These are phyloP conservation scores for Hydrochoerus hydrochaeris DNA, from an alignment of 2,113 vertebrate genomes.

Conservation along the genomic window DNA sequence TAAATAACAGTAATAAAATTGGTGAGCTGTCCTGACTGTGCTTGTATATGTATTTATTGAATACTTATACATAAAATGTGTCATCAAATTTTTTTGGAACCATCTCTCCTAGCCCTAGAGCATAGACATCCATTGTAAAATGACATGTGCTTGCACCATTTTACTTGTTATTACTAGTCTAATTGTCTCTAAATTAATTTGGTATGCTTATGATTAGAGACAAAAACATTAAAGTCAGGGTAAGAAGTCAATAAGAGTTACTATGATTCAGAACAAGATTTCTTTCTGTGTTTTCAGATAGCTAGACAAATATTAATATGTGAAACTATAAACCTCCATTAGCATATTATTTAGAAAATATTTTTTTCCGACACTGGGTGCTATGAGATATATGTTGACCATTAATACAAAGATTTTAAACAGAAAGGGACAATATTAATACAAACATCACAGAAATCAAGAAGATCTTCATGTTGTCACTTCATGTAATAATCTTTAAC, in stretches of 20 bases:
- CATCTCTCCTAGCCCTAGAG: background rate
- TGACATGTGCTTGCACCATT: background rate
- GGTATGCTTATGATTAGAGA: background rate
- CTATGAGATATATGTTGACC: background rate
- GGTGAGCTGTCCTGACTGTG: background rate
- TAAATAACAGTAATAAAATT: background rate
- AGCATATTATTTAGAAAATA: background rate
- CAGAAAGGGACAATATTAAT: background rate
- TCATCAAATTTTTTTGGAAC: background rate
- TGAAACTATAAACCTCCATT: background rate
- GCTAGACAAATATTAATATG: constrained; percentile 1
- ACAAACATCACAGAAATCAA: constrained; percentile 3
- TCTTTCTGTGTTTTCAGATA: background rate
- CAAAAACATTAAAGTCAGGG: background rate
- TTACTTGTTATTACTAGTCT: background rate
- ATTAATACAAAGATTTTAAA: background rate
- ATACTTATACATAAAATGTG: background rate
- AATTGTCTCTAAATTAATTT: background rate
- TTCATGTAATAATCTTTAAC: background rate
- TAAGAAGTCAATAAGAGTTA: background rate
- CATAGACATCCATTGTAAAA: background rate
- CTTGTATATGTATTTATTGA: constrained; percentile 20
- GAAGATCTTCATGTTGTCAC: background rate
- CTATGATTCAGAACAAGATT: background rate
- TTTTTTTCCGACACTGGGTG: background rate